phyloP scores from a whole-genome alignment of 2,113 vertebrate species.

The Aspiorhynchus laticeps region DNA sequence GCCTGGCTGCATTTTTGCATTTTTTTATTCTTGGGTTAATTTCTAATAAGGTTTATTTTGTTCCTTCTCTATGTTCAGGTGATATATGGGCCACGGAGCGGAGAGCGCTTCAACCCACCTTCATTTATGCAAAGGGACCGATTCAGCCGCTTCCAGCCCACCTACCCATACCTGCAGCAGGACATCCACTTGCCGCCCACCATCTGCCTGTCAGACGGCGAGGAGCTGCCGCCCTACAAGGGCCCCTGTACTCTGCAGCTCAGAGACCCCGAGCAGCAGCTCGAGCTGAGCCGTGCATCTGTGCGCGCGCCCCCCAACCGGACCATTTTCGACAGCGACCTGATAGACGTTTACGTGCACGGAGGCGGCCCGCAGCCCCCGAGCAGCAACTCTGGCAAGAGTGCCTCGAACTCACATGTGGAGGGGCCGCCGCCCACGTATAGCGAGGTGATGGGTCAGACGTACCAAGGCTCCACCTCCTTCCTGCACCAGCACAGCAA shows the following conservation, averaged over 20 bases:
- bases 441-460: slow-evolving; percentile 93
- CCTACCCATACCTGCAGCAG: slow-evolving; percentile 94
- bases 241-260: slow-evolving; percentile 94
- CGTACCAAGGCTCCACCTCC: slow-evolving; percentile 85
- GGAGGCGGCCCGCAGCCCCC: slow-evolving; percentile 88
- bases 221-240: slow-evolving; percentile 94
- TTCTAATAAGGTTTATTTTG: not conserved
- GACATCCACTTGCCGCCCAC: slow-evolving; percentile 97
- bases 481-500: slow-evolving; percentile 95
- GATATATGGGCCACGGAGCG: slow-evolving; percentile 85
- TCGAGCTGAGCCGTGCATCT: slow-evolving; percentile 96
- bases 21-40: not conserved
- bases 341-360: slow-evolving; percentile 86
- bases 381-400: slow-evolving; percentile 96
- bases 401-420: slow-evolving; percentile 88
- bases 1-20: no score
- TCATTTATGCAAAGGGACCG: slow-evolving; percentile 92
- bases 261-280: slow-evolving; percentile 94
- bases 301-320: slow-evolving; percentile 95
- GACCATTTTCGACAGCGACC: slow-evolving; percentile 97
- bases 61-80: slow-evolving; percentile 72
- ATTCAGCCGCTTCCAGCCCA: slow-evolving; percentile 97
- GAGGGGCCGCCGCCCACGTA: slow-evolving; percentile 94
- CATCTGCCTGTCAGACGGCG: slow-evolving; percentile 95
- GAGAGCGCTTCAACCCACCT: slow-evolving; percentile 75